These are phyloP conservation scores for Bombus waltoni DNA, from an alignment of 1,140 invertebrate genomes.

Conservation along the genomic window DNA sequence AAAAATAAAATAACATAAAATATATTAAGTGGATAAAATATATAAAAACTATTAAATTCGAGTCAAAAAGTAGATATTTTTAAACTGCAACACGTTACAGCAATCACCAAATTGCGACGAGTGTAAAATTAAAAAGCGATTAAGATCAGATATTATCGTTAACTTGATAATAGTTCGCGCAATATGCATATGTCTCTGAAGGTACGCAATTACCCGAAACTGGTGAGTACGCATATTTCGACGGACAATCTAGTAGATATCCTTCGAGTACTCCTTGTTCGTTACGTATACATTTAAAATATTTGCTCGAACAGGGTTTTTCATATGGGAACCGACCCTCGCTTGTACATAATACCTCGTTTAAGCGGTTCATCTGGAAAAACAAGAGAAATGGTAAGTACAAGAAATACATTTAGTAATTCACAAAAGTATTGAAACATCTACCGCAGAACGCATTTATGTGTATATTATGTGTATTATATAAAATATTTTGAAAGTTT, in stretches of 20 bases:
- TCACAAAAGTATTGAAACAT: background rate
- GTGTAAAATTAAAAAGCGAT: background rate
- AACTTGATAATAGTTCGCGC: background rate
- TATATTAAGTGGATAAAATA: background rate
- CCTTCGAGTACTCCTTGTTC: slow-evolving; percentile 83
- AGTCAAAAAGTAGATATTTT: background rate
- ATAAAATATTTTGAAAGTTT: too few relatives aligned
- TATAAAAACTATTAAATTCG: background rate
- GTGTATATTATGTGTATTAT: too few relatives aligned
- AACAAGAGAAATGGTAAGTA: slow-evolving; percentile 18
- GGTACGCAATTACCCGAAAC: slow-evolving; percentile 77
- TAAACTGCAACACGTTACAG: background rate
- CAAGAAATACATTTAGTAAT: slow-evolving; percentile 42
- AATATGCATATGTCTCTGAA: background rate
- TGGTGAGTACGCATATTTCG: slow-evolving; percentile 87
- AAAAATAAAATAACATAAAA: background rate
- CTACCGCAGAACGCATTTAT: background rate
- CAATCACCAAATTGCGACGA: background rate
- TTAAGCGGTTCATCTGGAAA: slow-evolving; percentile 83
- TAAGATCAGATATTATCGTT: background rate
- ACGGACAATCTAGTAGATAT: slow-evolving; percentile 87
- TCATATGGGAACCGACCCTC: slow-evolving; percentile 85
- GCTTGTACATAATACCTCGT: slow-evolving; percentile 83
- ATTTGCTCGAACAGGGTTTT: slow-evolving; percentile 84
- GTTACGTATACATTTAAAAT: slow-evolving; percentile 86